Evolutionary conservation across 2,113 vertebrate species (phyloP), one percentile per base, ranked within the genome.

Genomic region (Climacteris rufus): DNA sequence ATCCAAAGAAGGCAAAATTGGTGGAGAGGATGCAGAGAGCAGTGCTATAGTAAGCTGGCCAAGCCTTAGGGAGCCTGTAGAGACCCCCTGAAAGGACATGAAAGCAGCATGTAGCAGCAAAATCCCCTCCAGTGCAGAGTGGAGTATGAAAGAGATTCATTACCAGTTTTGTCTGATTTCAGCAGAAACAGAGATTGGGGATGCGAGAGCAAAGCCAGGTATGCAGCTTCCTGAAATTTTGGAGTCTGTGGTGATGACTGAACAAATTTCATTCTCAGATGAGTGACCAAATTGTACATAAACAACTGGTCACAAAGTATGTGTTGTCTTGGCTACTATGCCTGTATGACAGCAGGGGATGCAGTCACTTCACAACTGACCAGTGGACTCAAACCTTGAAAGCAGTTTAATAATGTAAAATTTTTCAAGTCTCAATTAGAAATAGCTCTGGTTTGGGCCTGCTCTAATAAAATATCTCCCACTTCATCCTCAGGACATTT

Each of bases 291-390:
- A 23, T 5, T 63, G 45, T 52, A 5, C 13, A 8, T 4, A 3
- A 39, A 40, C 61, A 94, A 53, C 30, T 44, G 45, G 16, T 56
- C 40, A 44, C 50, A 15, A 13, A 37, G 15, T 3, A 2, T 2
- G 0, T 22, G 1, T 1, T 59, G 6, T 17, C 11, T 31, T 20
- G 14, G 37, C 19, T 66, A 1, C 11, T 40, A 37, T 37, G 65
- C 16, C 52, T 52, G 33, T 31, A 24, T 65, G 80, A 18, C 33
- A 60, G 27, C 70, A 52, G 19, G 14, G 33, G 11, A 13, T 53
- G 56, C 9, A 66, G 42, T 21, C 15, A 9, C 40, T 18, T 37
- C 37, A 37, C 5, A 5, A 9, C 25, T 45, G 8, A 27, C 14
- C 39, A 3, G 3, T 42, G 22, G 16, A 28, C 10, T 52, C 8